Percentiles rank a stretch among this genome's conserved stretches.
phyloP scores from a whole-genome alignment of 2,888 invertebrate genomes.

The Drosophila sordidapex region DNA sequence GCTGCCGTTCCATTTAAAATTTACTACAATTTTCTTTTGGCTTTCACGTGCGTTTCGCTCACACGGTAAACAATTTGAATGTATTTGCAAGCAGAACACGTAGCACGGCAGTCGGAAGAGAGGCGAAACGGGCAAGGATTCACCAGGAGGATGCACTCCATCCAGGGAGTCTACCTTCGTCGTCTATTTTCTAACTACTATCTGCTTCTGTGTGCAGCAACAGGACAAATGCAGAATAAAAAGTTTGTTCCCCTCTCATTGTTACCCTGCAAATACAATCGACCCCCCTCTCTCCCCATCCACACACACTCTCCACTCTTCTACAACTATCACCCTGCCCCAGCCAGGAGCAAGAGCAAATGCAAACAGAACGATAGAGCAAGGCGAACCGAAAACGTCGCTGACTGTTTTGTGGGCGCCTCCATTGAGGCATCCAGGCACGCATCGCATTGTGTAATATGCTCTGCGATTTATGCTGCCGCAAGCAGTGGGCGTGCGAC shows the following conservation, averaged over 20 bases:
- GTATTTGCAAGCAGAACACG: constrained; percentile 75
- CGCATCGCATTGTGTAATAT: constrained; percentile 79
- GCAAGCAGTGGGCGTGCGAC: constrained; percentile 28
- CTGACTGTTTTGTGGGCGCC: constrained; percentile 38
- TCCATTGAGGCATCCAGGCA: constrained; percentile 59
- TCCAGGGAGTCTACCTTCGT: constrained; percentile 22
- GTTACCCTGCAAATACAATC: constrained; percentile 19
- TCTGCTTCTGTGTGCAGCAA: constrained; percentile 57
- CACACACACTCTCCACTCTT: not conserved
- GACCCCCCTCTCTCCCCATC: not conserved
- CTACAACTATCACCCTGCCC: not conserved
- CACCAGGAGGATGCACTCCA: constrained; percentile 66
- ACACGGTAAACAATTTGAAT: constrained; percentile 81
- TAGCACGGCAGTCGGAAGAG: constrained; percentile 49
- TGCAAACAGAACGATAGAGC: constrained; percentile 52
- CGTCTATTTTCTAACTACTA: constrained; percentile 9
- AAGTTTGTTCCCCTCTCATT: constrained; percentile 50
- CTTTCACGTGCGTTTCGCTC: constrained; percentile 74
- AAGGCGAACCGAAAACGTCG: constrained; percentile 36
- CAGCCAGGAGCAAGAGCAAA: constrained; percentile 11
- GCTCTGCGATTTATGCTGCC: constrained; percentile 79
- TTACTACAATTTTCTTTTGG: constrained; percentile 80
- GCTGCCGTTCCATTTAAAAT: constrained; percentile 80
- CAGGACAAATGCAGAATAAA: constrained; percentile 78
- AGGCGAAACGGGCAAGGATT: constrained; percentile 26